These are phyloP conservation scores for Struthio camelus DNA, from an alignment of 2,113 vertebrate genomes.

Conservation along the genomic window DNA sequence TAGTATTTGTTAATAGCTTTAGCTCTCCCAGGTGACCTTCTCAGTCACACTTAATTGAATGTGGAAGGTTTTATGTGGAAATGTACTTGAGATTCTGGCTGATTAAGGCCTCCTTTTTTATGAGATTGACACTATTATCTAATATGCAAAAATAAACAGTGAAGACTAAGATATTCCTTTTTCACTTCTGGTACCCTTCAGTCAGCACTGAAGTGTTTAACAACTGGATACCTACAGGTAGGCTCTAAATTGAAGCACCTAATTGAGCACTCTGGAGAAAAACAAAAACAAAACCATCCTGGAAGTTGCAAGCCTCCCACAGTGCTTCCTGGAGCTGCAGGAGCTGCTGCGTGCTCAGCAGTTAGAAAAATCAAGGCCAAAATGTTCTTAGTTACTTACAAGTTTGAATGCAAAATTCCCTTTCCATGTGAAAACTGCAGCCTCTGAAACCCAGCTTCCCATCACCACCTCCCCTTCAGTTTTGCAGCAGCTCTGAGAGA, in stretches of 20 bases:
- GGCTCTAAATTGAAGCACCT: neutral
- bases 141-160: neutral
- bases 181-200: neutral
- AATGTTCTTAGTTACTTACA: neutral
- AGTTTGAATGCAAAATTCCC: neutral
- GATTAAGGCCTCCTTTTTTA: neutral
- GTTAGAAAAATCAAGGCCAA: neutral
- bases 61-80: neutral
- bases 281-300: neutral
- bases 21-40: neutral
- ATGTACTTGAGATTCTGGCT: neutral
- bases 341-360: neutral
- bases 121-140: neutral
- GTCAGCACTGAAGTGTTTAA: slow-evolving; percentile 11
- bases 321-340: neutral
- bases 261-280: neutral
- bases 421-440: neutral
- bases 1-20: slow-evolving; percentile 21
- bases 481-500: neutral
- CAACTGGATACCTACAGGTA: neutral
- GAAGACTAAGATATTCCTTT: neutral
- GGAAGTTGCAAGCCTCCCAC: neutral
- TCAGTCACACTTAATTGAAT: neutral
- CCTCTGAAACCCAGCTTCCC: neutral
- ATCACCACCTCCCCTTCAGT: neutral